Conservation (phyloP, 2,113 vertebrate species). For the Barnardius zonarius region DNA sequence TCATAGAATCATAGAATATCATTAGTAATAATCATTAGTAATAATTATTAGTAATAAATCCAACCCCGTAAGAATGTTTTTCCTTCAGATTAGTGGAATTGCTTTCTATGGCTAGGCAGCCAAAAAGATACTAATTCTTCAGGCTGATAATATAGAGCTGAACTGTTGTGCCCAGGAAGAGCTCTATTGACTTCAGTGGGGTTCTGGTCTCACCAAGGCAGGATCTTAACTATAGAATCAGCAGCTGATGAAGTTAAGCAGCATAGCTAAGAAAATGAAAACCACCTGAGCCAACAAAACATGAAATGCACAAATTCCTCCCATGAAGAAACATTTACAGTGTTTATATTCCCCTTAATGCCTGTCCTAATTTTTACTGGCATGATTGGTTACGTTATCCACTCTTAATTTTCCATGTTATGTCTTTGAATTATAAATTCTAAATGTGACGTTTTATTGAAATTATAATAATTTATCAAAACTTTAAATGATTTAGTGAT, state of each 20-base stretch:
- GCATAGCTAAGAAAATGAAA: not conserved
- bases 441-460: conserved; percentile 49
- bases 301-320: conserved; percentile 12
- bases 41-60: not conserved
- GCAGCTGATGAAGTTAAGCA: not conserved
- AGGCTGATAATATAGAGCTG: not conserved
- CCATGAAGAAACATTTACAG: not conserved
- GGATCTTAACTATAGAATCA: not conserved
- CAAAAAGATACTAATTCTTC: not conserved
- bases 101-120: not conserved
- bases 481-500: not conserved
- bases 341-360: conserved; percentile 14
- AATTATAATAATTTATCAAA: conserved; percentile 2
- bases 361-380: conserved; percentile 30
- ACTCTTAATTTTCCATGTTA: not conserved
- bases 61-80: not conserved
- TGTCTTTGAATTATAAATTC: conserved; percentile 21
- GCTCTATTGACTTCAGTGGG: not conserved
- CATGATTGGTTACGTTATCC: not conserved
- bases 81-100: not conserved
- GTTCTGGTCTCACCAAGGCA: not conserved
- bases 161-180: not conserved
- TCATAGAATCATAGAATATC: not conserved
- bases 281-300: not conserved
- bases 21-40: not conserved